Base-by-base conservation (phyloP, 2,113 vertebrate species). In the Orycteropus afer region DNA sequence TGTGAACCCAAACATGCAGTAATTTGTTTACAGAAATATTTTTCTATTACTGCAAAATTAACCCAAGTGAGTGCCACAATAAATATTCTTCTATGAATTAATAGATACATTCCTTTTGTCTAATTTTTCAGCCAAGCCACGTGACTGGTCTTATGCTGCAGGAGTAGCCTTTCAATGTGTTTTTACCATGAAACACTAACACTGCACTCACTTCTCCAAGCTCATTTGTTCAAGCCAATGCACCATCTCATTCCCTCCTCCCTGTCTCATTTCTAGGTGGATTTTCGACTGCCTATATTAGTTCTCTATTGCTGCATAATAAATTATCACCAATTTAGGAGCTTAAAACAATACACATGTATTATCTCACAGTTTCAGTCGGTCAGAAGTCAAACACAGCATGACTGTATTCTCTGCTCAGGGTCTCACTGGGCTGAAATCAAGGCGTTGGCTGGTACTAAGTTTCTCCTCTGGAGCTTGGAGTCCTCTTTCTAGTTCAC, bases 21-120 rank as follows among this genome's bases (percentile, higher is more conserved):
- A 45, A 71, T 2, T 27, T 86, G 0, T 93, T 86, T 65, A 49
- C n/a, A 20, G 77, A 67, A 79, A 37, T 57, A 10, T 86, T 79
- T 82, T 27, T 90, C 63, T 42, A 17, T 86, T 32, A 20, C 83
- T 73, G n/a, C 15, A 77, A 76, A 96, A 61, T 94, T 78, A 96
- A 79, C 49, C 51, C 53, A 49, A 32, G 13, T 15, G 47, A 83
- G 10, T 71, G 37, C 12, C 57, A 23, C 37, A 67, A 63, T 61
- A 74, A 86, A 63, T 73, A 61, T 9, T 87, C 32, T 88, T 51
- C n/a, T 88, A 1, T 89, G 57, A 86, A 32, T 51, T 40, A 93
- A 69, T 11, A 2, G 57, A 25, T 57, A n/a, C 29, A 25, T 25
- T 49, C 13, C 22, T n/a, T 9, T 32, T 29, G 13, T 25, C 55